These are phyloP conservation scores for Lithophane ornitopus DNA, from an alignment of 2,888 invertebrate genomes.

Conservation along the genomic window DNA sequence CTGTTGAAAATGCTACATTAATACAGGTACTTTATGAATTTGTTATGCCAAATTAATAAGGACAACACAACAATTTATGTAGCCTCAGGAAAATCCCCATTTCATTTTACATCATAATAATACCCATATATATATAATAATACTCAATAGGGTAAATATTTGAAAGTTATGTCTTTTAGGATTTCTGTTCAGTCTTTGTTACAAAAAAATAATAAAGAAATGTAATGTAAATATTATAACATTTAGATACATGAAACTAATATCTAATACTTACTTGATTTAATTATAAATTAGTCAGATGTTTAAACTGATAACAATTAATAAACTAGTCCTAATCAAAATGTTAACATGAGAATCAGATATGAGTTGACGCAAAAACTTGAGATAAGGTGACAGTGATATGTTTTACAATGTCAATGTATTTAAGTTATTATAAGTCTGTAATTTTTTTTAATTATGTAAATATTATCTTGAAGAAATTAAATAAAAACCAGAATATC, in stretches of 20 bases:
- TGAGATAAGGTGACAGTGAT: constrained; percentile 44
- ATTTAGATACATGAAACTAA: neutral
- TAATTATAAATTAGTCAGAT: neutral
- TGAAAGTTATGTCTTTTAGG: neutral
- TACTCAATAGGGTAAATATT: neutral
- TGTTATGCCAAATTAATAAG: neutral
- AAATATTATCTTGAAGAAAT: no score
- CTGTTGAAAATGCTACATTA: neutral
- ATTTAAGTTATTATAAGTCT: no score
- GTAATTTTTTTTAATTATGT: no score
- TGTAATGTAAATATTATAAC: neutral
- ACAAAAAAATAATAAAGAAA: neutral
- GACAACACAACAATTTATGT: neutral
- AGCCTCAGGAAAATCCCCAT: neutral
- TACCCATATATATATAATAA: no score
- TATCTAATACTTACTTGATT: neutral
- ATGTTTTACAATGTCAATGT: constrained; percentile 38
- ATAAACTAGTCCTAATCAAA: constrained; percentile 45
- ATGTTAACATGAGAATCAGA: constrained; percentile 41
- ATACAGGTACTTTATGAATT: neutral
- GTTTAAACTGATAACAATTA: constrained; percentile 21
- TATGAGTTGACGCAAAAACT: constrained; percentile 20
- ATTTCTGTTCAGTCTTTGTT: neutral
- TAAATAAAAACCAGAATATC: no score
- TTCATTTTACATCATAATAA: neutral